Percentiles rank a stretch among this genome's conserved stretches.
Evolutionary conservation across 2,888 invertebrate genomes (phyloP).

Genomic region (Aethes cnicana): DNA sequence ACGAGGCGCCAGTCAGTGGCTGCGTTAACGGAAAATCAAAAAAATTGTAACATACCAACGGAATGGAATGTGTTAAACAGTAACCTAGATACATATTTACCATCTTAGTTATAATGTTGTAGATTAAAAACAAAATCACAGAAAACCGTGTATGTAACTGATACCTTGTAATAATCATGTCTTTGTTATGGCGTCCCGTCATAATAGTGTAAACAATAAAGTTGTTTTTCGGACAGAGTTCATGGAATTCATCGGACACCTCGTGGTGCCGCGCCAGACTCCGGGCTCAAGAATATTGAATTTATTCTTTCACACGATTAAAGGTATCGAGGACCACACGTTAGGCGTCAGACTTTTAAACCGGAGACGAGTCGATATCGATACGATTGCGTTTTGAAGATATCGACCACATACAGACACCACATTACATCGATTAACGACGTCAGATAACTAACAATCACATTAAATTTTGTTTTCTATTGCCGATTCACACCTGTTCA

Average conservation of each 20-base stretch:
- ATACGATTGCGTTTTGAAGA: conserved; percentile 53
- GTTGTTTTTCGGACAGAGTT: conserved; percentile 28
- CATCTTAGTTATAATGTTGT: conserved; percentile 24
- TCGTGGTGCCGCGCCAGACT: conserved; percentile 6
- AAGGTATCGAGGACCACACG: conserved; percentile 65
- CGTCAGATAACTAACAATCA: conserved; percentile 56
- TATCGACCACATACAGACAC: conserved; percentile 54
- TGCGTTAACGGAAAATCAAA: conserved; percentile 33
- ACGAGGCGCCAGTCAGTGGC: conserved; percentile 31
- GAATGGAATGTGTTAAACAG: conserved; percentile 11
- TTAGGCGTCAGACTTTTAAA: conserved; percentile 43
- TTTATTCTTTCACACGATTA: conserved; percentile 46
- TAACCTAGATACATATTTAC: conserved; percentile 17
- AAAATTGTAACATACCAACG: conserved; percentile 32
- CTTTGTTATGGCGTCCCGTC: conserved; percentile 61
- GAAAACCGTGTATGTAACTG: conserved; percentile 47
- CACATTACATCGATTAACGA: conserved; percentile 59
- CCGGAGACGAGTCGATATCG: conserved; percentile 51
- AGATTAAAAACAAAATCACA: conserved; percentile 50
- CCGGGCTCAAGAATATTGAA: conserved; percentile 36
- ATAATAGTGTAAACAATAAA: conserved; percentile 51
- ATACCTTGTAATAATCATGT: conserved; percentile 60
- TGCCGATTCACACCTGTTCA: conserved; percentile 53
- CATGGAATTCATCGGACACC: conserved; percentile 29
- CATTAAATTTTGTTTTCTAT: conserved; percentile 59